Evolutionary conservation across 2,888 invertebrate species (phyloP).

Genomic region (Cacoxenus indagator): DNA sequence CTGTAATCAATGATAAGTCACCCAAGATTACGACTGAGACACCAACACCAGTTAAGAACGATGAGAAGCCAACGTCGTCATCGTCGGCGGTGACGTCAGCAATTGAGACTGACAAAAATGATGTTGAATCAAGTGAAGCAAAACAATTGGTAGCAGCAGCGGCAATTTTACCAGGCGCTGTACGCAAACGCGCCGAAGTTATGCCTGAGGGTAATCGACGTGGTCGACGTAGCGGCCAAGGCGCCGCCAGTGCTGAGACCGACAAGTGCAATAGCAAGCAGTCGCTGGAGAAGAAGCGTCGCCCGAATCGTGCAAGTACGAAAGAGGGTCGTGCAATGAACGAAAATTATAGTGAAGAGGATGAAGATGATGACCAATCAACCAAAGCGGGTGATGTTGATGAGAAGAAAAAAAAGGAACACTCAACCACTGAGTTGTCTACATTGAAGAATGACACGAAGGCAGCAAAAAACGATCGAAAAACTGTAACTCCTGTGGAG

Average conservation of each 20-base stretch:
- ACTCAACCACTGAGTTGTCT: neutral
- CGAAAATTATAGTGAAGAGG: conserved; percentile 45
- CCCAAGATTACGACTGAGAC: conserved; percentile 16
- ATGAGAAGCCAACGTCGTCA: conserved; percentile 51
- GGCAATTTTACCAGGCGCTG: conserved; percentile 72
- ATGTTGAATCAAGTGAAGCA: conserved; percentile 16
- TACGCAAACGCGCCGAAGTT: conserved; percentile 73
- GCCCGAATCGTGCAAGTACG: conserved; percentile 60
- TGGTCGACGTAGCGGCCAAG: conserved; percentile 60
- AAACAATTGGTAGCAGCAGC: conserved; percentile 8
- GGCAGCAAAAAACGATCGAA: conserved; percentile 16
- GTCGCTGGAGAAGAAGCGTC: conserved; percentile 59
- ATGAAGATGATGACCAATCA: conserved; percentile 56
- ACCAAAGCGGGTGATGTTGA: conserved; percentile 41
- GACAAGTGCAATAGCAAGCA: conserved; percentile 46
- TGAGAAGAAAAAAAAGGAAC: conserved; percentile 34
- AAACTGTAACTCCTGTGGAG: conserved; percentile 34
- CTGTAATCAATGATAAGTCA: no score
- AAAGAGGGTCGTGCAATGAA: conserved; percentile 48
- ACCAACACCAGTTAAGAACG: conserved; percentile 40
- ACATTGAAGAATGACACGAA: conserved; percentile 35
- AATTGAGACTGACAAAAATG: neutral
- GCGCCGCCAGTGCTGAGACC: conserved; percentile 65
- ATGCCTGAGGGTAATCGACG: conserved; percentile 66
- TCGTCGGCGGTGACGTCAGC: conserved; percentile 45